Evolutionary conservation across 2,113 vertebrate species (phyloP).

Genomic region (Colius striatus): DNA sequence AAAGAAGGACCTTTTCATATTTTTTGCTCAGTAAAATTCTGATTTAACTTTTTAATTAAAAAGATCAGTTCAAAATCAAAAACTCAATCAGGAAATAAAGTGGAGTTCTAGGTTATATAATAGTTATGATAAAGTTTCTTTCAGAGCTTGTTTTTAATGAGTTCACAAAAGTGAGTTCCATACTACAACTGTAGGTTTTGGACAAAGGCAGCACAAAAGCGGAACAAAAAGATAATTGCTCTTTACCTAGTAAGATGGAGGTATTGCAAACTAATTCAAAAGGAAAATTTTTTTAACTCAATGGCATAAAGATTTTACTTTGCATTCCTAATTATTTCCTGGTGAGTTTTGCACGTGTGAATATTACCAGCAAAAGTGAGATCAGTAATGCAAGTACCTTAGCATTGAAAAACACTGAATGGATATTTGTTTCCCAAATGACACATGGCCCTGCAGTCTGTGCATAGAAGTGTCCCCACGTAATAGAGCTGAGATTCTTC

Average conservation of each 20-base stretch:
- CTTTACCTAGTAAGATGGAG: not conserved
- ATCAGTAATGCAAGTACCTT: not conserved
- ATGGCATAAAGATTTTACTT: not conserved
- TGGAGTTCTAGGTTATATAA: not conserved
- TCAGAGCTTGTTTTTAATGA: not conserved
- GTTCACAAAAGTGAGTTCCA: not conserved
- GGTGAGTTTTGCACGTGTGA: not conserved
- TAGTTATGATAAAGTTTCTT: not conserved
- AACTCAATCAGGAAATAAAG: not conserved
- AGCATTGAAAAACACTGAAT: not conserved
- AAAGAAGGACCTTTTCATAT: not conserved
- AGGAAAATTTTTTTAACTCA: not conserved
- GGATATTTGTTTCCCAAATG: slow-evolving; percentile 48
- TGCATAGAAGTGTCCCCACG: not conserved
- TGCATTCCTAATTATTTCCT: not conserved
- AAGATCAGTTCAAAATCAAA: not conserved
- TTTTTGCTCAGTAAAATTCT: not conserved
- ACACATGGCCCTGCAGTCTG: not conserved
- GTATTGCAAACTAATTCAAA: not conserved
- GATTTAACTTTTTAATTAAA: not conserved
- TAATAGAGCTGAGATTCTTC: slow-evolving; percentile 58
- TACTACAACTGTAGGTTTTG: not conserved
- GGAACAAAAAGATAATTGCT: not conserved
- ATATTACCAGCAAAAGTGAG: slow-evolving; percentile 8
- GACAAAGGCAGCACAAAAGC: not conserved